phyloP scores from a whole-genome alignment of 1,140 invertebrate species.

The Diprion similis region DNA sequence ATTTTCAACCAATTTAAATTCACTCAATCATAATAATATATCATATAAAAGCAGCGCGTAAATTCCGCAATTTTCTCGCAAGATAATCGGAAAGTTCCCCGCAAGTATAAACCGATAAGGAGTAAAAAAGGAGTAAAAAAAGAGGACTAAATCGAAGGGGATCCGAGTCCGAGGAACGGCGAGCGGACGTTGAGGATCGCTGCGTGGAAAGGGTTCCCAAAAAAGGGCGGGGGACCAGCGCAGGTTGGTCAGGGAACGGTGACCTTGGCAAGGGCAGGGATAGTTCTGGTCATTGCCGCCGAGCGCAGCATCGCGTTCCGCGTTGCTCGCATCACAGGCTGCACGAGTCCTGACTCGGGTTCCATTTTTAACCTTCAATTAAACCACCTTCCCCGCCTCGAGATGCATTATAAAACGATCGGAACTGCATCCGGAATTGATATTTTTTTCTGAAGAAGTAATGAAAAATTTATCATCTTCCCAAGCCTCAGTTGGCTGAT shows the following conservation, averaged over 20 bases:
- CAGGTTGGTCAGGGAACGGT: constrained; percentile 45
- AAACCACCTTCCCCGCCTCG: neutral
- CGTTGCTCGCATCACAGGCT: neutral
- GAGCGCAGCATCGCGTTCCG: constrained; percentile 42
- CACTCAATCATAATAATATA: no score
- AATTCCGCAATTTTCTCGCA: neutral
- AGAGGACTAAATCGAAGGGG: constrained; percentile 20
- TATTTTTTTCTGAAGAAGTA: no score
- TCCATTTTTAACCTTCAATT: constrained; percentile 3
- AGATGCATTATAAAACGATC: no score
- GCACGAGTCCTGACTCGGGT: neutral
- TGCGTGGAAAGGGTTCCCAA: constrained; percentile 12
- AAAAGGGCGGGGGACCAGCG: constrained; percentile 1
- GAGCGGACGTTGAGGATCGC: constrained; percentile 8
- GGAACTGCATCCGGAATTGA: neutral
- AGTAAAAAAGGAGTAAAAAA: constrained; percentile 28
- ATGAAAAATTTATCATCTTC: no score
- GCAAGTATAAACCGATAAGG: neutral
- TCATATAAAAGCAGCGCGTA: no score
- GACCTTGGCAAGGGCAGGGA: constrained; percentile 57
- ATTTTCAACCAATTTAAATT: no score
- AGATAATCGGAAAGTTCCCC: neutral
- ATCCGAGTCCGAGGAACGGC: neutral
- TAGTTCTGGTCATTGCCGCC: constrained; percentile 48
- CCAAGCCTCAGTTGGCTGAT: no score